These are phyloP conservation scores for Phyllopteryx taeniolatus DNA, from an alignment of 2,113 vertebrate species.

Conservation along the genomic window DNA sequence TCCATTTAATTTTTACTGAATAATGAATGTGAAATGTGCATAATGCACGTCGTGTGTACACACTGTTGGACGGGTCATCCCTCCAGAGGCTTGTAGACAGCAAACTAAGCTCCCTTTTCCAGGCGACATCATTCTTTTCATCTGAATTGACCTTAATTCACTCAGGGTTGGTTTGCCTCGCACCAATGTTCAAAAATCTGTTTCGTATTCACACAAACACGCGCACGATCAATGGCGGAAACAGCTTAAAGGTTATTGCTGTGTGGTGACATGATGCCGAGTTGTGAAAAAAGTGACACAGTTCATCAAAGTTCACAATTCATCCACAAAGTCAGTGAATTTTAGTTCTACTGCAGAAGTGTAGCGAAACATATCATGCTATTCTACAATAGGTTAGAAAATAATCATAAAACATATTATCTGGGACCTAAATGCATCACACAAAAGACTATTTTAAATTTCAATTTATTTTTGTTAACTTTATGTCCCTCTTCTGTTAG, in stretches of 20 bases:
- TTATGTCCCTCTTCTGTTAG: no score
- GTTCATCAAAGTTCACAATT: not conserved
- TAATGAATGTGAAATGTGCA: not conserved
- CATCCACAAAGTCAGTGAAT: not conserved
- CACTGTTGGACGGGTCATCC: conserved; percentile 6
- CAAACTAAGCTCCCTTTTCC: not conserved
- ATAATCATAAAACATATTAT: no score
- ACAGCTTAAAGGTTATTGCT: not conserved
- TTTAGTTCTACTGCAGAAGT: not conserved
- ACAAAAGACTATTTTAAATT: not conserved
- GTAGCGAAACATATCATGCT: no score
- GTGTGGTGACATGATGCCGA: not conserved
- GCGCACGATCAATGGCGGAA: not conserved
- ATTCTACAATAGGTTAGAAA: no score
- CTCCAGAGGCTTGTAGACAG: not conserved
- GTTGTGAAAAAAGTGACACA: not conserved
- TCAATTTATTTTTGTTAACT: no score
- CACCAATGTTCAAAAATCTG: conserved; percentile 4
- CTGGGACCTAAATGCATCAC: no score
- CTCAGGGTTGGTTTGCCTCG: conserved; percentile 25
- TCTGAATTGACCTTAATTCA: conserved; percentile 28
- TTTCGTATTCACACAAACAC: conserved; percentile 6
- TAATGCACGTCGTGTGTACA: not conserved
- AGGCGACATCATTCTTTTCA: conserved; percentile 7
- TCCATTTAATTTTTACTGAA: conserved; percentile 1